Evolutionary conservation across 2,888 invertebrate genomes (phyloP).

Genomic region (Lithophane leautieri): DNA sequence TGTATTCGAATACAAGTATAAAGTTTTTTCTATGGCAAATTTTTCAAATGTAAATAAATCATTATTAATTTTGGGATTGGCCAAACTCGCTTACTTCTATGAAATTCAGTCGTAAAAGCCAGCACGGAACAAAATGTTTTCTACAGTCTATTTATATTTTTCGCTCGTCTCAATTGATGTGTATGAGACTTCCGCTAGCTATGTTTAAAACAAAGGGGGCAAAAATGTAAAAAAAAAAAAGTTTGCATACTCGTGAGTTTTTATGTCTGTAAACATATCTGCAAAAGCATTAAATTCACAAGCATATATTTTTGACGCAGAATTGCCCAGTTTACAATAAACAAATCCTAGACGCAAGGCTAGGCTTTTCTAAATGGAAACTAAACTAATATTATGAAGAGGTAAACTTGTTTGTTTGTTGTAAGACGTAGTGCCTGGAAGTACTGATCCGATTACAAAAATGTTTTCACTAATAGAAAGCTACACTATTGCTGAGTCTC

Average conservation of each 20-base stretch:
- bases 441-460: neutral
- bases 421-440: neutral
- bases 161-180: neutral
- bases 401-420: neutral
- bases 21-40: neutral
- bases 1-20: conserved; percentile 69
- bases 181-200: neutral
- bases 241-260: neutral
- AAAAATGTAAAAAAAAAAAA: too few relatives aligned
- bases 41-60: too few relatives aligned
- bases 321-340: neutral
- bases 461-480: neutral
- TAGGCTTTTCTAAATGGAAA: too few relatives aligned
- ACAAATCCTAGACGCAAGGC: neutral
- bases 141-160: neutral
- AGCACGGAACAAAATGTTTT: neutral
- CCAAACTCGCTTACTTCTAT: neutral
- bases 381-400: neutral
- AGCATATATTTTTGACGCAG: neutral
- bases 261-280: conserved; percentile 11
- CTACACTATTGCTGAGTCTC: neutral
- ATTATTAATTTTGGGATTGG: neutral
- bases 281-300: neutral
- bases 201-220: too few relatives aligned
- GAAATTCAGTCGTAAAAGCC: neutral